A percentile compares a stretch with the other conserved stretches of the same genome.
Conservation (phyloP, 1,140 invertebrate genomes). For the Andricus grossulariae region DNA sequence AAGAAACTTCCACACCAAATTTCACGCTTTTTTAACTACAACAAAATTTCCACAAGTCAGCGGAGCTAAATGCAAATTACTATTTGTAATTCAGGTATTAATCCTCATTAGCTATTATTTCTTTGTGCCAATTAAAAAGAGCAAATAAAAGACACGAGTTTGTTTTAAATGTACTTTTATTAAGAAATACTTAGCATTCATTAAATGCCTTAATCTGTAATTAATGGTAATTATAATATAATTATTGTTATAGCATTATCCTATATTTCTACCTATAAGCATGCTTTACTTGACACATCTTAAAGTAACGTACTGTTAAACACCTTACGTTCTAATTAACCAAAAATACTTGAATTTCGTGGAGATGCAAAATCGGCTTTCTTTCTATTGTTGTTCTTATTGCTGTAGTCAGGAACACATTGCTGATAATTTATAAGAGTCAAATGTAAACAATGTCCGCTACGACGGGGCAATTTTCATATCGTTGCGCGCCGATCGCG, state of each 20-base stretch:
- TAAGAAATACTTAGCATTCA: constrained; percentile 77
- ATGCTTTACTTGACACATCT: constrained; percentile 75
- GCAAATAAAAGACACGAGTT: not conserved
- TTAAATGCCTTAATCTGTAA: constrained; percentile 76
- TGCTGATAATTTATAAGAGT: constrained; percentile 12
- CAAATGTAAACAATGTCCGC: constrained; percentile 12
- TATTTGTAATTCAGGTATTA: too few relatives aligned
- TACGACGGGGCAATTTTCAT: constrained; percentile 19
- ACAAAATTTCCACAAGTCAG: too few relatives aligned
- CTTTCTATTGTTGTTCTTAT: constrained; percentile 22
- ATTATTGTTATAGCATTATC: constrained; percentile 75
- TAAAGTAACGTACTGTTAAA: constrained; percentile 72
- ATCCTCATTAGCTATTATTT: too few relatives aligned
- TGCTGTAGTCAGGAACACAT: constrained; percentile 25
- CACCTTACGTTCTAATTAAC: constrained; percentile 65
- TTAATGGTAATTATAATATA: constrained; percentile 73
- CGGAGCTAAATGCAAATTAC: too few relatives aligned
- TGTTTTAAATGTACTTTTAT: constrained; percentile 75
- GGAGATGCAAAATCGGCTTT: constrained; percentile 56
- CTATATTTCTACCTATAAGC: constrained; percentile 74
- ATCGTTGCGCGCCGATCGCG: constrained; percentile 17
- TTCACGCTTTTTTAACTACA: too few relatives aligned
- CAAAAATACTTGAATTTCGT: constrained; percentile 67
- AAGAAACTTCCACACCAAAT: too few relatives aligned
- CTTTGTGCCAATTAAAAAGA: too few relatives aligned